Evolutionary conservation across 92 coral and sea anemone genomes (phyloP).

Genomic region (Montipora capitata): DNA sequence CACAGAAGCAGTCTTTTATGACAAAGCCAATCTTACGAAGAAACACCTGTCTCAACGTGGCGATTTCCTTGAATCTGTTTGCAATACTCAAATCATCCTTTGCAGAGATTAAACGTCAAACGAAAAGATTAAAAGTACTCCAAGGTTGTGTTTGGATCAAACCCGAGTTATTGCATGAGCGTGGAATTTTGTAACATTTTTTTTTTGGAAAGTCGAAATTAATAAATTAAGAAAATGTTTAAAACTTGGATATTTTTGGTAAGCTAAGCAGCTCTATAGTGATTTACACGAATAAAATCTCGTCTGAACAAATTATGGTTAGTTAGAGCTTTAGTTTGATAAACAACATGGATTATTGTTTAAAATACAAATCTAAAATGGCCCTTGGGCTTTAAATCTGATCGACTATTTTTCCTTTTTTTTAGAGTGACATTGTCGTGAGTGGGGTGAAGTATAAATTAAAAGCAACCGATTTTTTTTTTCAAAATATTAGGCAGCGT

Average conservation of each 20-base stretch:
- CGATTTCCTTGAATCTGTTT: not conserved
- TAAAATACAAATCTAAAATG: not conserved
- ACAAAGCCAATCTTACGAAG: too few relatives aligned
- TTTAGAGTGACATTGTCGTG: too few relatives aligned
- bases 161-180: not conserved
- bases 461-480: too few relatives aligned
- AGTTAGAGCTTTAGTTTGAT: not conserved
- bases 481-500: too few relatives aligned
- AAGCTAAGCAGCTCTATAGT: too few relatives aligned
- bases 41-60: not conserved
- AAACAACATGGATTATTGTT: not conserved
- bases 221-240: not conserved
- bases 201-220: not conserved
- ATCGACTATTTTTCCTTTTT: too few relatives aligned
- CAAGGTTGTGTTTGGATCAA: not conserved
- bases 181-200: not conserved
- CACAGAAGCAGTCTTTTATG: too few relatives aligned
- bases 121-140: not conserved
- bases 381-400: not conserved
- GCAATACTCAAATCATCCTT: not conserved
- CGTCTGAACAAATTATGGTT: too few relatives aligned
- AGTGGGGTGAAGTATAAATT: too few relatives aligned
- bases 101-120: not conserved
- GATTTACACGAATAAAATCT: too few relatives aligned
- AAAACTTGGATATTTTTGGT: not conserved